Evolutionary conservation across 2,797 vertebrate genomes (phyloP), one percentile per base, ranked within the genome.

Genomic region (Morelia viridis): DNA sequence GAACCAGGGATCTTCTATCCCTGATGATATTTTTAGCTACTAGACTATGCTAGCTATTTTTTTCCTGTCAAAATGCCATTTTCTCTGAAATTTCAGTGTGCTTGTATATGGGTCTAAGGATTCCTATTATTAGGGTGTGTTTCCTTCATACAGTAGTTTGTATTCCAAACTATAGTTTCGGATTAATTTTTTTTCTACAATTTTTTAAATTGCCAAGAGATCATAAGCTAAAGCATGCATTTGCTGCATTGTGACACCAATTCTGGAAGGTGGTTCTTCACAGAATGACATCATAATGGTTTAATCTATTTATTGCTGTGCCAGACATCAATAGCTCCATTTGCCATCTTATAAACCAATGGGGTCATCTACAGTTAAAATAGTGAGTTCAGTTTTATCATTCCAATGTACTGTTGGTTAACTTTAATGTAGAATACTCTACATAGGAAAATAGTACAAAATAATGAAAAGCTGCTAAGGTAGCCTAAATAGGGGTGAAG

Each of bases 211-310:
- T 28, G 15, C 19, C 53, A n/a, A 12, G 56, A 71, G 58, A 58
- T 84, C 41, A 35, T 60, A 87, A 80, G 22, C 24, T 24, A 80
- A 80, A 80, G 41, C 76, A 80, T 80, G 76, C 50, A 26, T 83
- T 41, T 87, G 28, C 53, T 65, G 61, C n/a, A 90, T 56, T 68
- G 85, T 84, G 68, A 93, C 88, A 91, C 31, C 62, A 76, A 56
- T 64, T 56, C 64, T 89, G 64, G 83, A 62, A 80, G 80, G 13
- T n/a, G n/a, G 53, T 83, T 92, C 80, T 88, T 88, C 65, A 88
- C 62, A 80, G 41, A 89, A 68, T 90, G 88, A 93, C 92, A 84
- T 89, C 35, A 85, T 19, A 85, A 86, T 64, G 85, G n/a, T 50
- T 28, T 35, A 57, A 85, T 35, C 24, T 9, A 60, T 53, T 89